Percentiles rank a stretch among this genome's conserved stretches.
phyloP scores from a whole-genome alignment of 2,888 invertebrate species.

The Mythimna albipuncta region DNA sequence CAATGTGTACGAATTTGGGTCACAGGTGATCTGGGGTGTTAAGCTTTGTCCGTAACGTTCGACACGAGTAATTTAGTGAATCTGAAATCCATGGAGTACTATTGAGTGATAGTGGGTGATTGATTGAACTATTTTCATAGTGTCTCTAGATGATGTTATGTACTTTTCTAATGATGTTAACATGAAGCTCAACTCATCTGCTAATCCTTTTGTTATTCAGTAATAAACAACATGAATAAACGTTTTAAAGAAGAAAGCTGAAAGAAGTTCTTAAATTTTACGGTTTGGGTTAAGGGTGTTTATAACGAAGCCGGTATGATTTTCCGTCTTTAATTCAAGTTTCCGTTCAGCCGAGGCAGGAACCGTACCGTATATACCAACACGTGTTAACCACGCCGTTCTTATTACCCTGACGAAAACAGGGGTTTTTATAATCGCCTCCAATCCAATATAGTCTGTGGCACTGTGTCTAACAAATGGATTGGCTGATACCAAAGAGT shows the following conservation, averaged over 20 bases:
- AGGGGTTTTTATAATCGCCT: background rate
- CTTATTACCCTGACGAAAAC: background rate
- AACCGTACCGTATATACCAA: background rate
- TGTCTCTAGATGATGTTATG: background rate
- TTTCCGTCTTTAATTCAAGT: background rate
- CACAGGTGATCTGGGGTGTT: constrained; percentile 7
- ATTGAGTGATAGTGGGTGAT: too few relatives aligned
- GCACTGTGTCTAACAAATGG: background rate
- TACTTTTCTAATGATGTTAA: background rate
- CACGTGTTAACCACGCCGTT: background rate
- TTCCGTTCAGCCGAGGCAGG: background rate
- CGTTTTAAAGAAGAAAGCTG: background rate
- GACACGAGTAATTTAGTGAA: constrained; percentile 2
- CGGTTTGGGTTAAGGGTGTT: background rate
- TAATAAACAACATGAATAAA: too few relatives aligned
- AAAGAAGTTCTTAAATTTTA: background rate
- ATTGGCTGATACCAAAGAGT: background rate
- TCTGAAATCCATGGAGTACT: background rate
- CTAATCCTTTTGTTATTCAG: background rate
- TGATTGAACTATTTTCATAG: too few relatives aligned
- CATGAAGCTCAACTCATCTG: too few relatives aligned
- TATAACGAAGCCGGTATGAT: background rate
- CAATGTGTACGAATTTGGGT: constrained; percentile 8
- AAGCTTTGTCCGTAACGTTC: background rate
- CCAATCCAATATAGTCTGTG: too few relatives aligned